Evolutionary conservation across 1,140 invertebrate genomes (phyloP), one percentile per base, ranked within the genome.

Genomic region (Trachymyrmex septentrionalis): DNA sequence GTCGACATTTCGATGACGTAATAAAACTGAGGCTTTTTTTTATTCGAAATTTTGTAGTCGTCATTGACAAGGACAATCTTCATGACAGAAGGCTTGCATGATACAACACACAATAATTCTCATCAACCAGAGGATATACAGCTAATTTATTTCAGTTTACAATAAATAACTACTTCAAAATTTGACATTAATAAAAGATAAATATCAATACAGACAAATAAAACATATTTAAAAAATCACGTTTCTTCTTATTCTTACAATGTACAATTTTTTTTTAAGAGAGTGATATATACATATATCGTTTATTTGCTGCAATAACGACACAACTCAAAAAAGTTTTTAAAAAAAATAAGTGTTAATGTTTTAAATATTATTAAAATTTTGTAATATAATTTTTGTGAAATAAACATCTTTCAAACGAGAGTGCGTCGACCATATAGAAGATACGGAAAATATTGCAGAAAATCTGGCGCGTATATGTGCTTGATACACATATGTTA

Each of bases 331-430:
- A 10, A 44, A 44, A 44, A 44, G 38, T 44, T 44, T 44, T 2
- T 2, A 9, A 44, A 10, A 10, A 44, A 44, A 44, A 44, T 44
- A 9, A 44, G 10, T 10, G 38, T 10, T 44, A 44, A 44, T 44
- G 38, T 44, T 44, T 44, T 44, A 44, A 10, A 44, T 38, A 38
- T 44, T 6, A 44, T 10, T 3, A 10, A 44, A 44, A 44, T 44
- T 10, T 38, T 38, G 34, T 38, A 38, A 38, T 38, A 72, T 59
- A 72, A 24, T 21, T 44, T 59, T 44, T 19, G 2, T 12, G 9
- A 67, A 80, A 72, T 48, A 48, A 59, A 72, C 59, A 82, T 61
- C n/a, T 72, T 38, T 16, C 3, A 72, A 82, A 59, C 53, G 16
- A 27, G 19, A 27, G 7, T 14, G 12, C 10, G 14, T 24, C 21